Evolutionary conservation across 2,888 invertebrate genomes (phyloP), one percentile per base, ranked within the genome.

Genomic region (Noctua pronuba): DNA sequence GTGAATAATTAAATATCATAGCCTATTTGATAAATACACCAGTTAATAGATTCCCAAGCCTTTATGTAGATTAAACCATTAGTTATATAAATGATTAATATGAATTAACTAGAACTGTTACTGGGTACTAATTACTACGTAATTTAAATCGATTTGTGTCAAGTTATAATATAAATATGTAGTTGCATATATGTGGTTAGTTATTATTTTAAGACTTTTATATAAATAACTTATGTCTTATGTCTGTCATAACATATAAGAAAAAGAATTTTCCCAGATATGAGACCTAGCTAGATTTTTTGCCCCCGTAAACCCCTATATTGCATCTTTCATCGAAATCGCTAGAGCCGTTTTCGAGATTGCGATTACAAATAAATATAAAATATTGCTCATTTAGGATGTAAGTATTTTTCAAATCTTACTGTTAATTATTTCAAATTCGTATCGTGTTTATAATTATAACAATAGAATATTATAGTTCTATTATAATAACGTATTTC

Each of bases 21-120:
- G 35, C 6, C 24, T 44, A 70, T 31, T 60, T 72, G 18, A 84
- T 67, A 69, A 73, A 79, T 72, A 69, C 24, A 52, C 16, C 28
- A 52, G 38, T 58, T 84, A 73, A 84, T 73, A 84, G 58, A 75
- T 74, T 58, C 21, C 52, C 16, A 21, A 73, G 73, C 69, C 75
- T 79, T 84, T 70, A 84, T 84, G 80, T 49, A 80, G 21, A 84
- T 84, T 75, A 35, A 70, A 64, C 66, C 41, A 79, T 75, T 86
- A 31, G 21, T 28, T 80, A 70, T 66, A 84, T 44, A 44, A 84
- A 75, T 79, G 7, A 80, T 79, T 67, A 64, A 84, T 87, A 67
- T 55, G 58, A 80, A 60, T 64, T 64, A 73, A 67, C 49, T 28
- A 44, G 41, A 69, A 58, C n/a, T 84, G 28, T n/a, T 52, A 66